A percentile compares a stretch with the other conserved stretches of the same genome.
Conservation (phyloP, 2,113 vertebrate species). For the Pelecanus crispus region DNA sequence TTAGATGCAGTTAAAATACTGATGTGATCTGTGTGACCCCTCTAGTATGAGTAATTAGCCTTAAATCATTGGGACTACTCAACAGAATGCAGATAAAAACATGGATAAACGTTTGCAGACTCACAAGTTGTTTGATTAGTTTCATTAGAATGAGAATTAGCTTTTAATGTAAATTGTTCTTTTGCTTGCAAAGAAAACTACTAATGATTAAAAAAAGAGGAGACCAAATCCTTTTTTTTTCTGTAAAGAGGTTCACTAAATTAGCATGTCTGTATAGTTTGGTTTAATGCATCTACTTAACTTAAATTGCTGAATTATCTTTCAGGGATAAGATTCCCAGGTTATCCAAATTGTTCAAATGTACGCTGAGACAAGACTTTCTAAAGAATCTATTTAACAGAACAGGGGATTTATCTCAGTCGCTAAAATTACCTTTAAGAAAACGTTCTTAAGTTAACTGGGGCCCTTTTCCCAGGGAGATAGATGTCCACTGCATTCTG, state of each 20-base stretch:
- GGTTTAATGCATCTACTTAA: conserved; percentile 1
- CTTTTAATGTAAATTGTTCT: not conserved
- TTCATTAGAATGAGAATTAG: not conserved
- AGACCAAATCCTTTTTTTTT: not conserved
- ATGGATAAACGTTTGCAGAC: not conserved
- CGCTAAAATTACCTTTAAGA: not conserved
- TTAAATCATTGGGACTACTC: not conserved
- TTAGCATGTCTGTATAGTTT: not conserved
- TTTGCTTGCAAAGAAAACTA: not conserved
- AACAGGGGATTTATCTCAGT: not conserved
- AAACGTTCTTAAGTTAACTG: not conserved
- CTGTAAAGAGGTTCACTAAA: not conserved
- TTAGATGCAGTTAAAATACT: not conserved
- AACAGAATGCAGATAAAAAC: not conserved
- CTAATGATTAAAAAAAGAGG: not conserved
- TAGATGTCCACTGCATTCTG: not conserved
- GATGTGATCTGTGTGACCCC: not conserved
- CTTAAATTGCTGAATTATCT: conserved; percentile 33
- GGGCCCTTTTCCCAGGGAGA: not conserved
- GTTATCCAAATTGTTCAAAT: conserved; percentile 2
- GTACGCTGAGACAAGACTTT: not conserved
- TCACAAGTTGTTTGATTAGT: not conserved
- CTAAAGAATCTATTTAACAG: not conserved
- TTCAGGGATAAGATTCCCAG: not conserved
- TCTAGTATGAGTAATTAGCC: not conserved